Evolutionary conservation across 2,888 invertebrate genomes (phyloP).

Genomic region (Hybos culiciformis): DNA sequence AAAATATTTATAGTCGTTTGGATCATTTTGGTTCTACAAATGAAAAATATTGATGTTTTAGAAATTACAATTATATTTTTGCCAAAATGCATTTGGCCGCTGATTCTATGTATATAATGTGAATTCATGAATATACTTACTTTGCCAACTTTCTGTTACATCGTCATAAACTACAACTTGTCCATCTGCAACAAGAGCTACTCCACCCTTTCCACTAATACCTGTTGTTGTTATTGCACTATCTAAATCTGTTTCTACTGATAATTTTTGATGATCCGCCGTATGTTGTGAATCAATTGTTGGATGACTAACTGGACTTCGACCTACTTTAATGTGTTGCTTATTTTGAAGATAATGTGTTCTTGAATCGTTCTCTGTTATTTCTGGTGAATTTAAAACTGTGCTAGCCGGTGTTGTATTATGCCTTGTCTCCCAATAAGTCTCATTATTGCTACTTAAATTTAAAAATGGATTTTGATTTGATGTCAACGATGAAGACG

Average conservation of each 20-base stretch:
- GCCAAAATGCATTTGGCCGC: no score
- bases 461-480: slow-evolving; percentile 28
- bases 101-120: no score
- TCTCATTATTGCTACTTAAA: background rate
- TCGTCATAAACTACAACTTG: slow-evolving; percentile 80
- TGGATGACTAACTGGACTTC: slow-evolving; percentile 26
- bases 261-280: slow-evolving; percentile 1
- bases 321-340: slow-evolving; percentile 24
- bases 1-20: no score
- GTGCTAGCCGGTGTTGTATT: slow-evolving; percentile 22
- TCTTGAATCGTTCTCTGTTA: slow-evolving; percentile 18
- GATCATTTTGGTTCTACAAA: no score
- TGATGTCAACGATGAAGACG: background rate
- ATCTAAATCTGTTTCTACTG: no score
- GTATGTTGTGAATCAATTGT: background rate
- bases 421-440: slow-evolving; percentile 30
- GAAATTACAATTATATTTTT: no score
- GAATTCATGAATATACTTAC: no score
- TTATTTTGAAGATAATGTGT: slow-evolving; percentile 18
- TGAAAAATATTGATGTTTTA: no score
- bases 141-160: slow-evolving; percentile 70
- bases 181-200: slow-evolving; percentile 51
- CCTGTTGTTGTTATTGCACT: no score
- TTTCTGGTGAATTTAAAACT: slow-evolving; percentile 29
- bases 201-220: no score